A percentile compares a stretch with the other conserved stretches of the same genome.
Conservation (phyloP, 2,888 invertebrate species). For the Drosophila prolongata region DNA sequence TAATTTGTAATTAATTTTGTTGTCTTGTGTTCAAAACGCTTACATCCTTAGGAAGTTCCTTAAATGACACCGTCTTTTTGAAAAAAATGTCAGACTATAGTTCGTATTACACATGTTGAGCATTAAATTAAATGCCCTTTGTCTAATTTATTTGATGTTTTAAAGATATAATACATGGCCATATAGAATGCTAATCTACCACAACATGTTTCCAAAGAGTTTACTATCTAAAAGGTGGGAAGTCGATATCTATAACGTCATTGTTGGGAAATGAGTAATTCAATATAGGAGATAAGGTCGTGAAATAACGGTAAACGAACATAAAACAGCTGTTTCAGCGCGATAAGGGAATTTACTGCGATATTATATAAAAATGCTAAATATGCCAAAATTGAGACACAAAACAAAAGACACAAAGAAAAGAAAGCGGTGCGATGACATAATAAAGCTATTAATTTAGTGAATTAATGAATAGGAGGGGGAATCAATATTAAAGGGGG, state of each 20-base stretch:
- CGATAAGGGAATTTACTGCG: slow-evolving; percentile 27
- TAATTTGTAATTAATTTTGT: neutral
- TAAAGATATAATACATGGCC: neutral
- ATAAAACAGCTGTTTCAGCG: slow-evolving; percentile 45
- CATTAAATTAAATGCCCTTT: too few species aligned
- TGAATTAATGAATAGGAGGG: slow-evolving; percentile 50
- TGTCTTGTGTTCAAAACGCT: too few species aligned
- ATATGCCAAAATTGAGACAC: slow-evolving; percentile 46
- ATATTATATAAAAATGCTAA: slow-evolving; percentile 66
- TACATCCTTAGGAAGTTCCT: too few species aligned
- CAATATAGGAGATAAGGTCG: slow-evolving; percentile 52
- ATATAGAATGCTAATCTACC: neutral
- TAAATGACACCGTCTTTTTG: too few species aligned
- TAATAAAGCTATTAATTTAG: slow-evolving; percentile 58
- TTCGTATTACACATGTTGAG: too few species aligned
- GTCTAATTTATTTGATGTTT: too few species aligned
- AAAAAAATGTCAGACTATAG: too few species aligned
- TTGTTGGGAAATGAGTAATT: slow-evolving; percentile 39
- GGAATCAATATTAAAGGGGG: slow-evolving; percentile 60
- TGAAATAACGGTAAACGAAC: slow-evolving; percentile 23
- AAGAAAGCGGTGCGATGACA: slow-evolving; percentile 73
- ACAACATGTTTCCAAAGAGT: neutral
- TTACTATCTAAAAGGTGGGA: slow-evolving; percentile 1
- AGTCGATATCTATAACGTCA: slow-evolving; percentile 54
- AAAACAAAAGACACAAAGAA: slow-evolving; percentile 40